Percentiles rank a stretch among this genome's conserved stretches.
Conservation (phyloP, 2,113 vertebrate genomes). For the Festucalex cinctus region DNA sequence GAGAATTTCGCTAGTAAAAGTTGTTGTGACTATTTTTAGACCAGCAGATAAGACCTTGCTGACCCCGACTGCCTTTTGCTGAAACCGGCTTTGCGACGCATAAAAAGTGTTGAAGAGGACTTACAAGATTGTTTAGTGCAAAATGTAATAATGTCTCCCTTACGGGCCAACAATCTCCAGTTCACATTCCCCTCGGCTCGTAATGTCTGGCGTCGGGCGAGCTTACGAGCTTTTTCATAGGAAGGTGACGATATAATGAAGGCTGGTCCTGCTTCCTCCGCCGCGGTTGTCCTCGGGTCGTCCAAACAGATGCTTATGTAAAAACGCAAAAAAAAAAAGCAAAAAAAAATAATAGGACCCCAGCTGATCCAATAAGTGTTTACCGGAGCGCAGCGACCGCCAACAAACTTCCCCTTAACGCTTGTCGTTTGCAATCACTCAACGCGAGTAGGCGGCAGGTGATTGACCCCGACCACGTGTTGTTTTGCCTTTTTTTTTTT, state of each 20-base stretch:
- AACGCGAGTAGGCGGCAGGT: background rate
- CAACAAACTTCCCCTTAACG: background rate
- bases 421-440: background rate
- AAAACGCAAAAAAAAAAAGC: background rate
- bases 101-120: no score
- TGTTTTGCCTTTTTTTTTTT: background rate
- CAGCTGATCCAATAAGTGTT: background rate
- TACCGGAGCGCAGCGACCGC: background rate
- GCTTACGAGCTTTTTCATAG: background rate
- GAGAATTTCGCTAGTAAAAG: no score
- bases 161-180: background rate
- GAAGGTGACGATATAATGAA: background rate
- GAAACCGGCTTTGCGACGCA: no score
- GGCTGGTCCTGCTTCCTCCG: background rate
- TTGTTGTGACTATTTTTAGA: no score
- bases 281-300: background rate
- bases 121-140: background rate
- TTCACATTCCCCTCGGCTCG: background rate
- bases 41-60: no score
- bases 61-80: no score
- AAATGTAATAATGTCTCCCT: background rate
- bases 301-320: conserved; percentile 1
- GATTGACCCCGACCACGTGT: background rate
- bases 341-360: background rate
- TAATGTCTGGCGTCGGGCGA: background rate